Conservation (phyloP, 2,797 vertebrate species). For the Coccyzus lansbergi region DNA sequence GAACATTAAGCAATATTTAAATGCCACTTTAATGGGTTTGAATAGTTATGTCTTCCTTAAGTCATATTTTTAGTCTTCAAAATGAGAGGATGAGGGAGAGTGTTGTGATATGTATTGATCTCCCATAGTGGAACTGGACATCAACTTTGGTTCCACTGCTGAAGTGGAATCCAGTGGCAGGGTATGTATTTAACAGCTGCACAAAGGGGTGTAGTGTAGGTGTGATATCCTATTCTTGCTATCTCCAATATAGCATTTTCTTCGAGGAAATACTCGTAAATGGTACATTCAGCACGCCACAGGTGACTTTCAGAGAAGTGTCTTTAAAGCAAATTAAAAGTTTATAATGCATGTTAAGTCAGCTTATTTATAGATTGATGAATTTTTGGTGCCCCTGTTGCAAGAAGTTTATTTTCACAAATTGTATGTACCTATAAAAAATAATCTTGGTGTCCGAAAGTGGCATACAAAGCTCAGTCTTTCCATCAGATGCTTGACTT, state of each 20-base stretch:
- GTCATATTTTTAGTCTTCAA: background rate
- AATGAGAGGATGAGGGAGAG: background rate
- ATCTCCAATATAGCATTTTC: background rate
- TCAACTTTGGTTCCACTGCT: slow-evolving; percentile 73
- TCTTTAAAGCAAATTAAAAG: background rate
- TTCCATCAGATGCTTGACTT: background rate
- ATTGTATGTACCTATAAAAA: background rate
- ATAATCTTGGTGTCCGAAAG: background rate
- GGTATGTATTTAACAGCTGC: slow-evolving; percentile 72
- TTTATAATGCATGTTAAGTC: background rate
- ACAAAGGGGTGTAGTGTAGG: slow-evolving; percentile 62
- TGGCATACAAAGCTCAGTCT: background rate
- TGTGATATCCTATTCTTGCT: background rate
- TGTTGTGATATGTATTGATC: slow-evolving; percentile 71
- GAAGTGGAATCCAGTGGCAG: slow-evolving; percentile 68
- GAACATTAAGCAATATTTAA: background rate
- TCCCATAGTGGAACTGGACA: slow-evolving; percentile 64
- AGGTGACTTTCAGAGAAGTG: background rate
- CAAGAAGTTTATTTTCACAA: background rate
- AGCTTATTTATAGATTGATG: background rate
- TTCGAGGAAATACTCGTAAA: background rate
- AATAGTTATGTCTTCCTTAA: background rate
- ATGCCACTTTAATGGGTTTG: background rate
- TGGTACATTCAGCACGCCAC: background rate
- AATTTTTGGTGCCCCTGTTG: background rate